These are phyloP conservation scores for Mantis religiosa DNA, from an alignment of 2,888 invertebrate species.

Conservation along the genomic window DNA sequence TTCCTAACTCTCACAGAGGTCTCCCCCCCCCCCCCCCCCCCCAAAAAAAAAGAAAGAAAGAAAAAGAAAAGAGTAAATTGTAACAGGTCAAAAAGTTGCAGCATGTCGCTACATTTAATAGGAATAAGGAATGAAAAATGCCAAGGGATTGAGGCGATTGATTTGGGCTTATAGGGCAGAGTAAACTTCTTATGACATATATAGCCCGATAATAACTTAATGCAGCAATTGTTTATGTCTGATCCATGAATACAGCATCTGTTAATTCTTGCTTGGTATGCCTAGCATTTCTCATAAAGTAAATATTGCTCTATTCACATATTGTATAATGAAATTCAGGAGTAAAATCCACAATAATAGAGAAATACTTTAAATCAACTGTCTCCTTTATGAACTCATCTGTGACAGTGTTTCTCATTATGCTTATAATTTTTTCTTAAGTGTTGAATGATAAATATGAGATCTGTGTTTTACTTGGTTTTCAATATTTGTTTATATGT, in stretches of 20 bases:
- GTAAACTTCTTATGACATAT: background rate
- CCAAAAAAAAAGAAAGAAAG: too few species aligned
- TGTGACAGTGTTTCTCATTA: background rate
- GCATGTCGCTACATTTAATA: too few species aligned
- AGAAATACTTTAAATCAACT: too few species aligned
- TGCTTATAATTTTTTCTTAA: background rate
- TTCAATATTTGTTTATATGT: slow-evolving; percentile 35
- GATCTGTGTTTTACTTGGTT: background rate
- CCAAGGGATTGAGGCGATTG: background rate
- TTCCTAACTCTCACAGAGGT: too few species aligned
- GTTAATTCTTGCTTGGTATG: background rate
- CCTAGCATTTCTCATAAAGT: background rate
- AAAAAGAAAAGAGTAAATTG: too few species aligned
- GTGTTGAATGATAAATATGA: background rate
- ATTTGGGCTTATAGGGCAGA: background rate
- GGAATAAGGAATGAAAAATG: background rate
- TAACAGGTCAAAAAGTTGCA: too few species aligned
- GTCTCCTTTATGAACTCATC: background rate
- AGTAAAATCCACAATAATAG: too few species aligned
- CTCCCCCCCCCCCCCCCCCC: too few species aligned
- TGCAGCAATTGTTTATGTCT: background rate
- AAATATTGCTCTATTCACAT: background rate
- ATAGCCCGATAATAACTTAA: background rate
- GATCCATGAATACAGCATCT: background rate
- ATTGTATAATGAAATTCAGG: background rate